A percentile compares a stretch with the other conserved stretches of the same genome.
Conservation (phyloP, 2,888 invertebrate species). For the Norana najaformis region DNA sequence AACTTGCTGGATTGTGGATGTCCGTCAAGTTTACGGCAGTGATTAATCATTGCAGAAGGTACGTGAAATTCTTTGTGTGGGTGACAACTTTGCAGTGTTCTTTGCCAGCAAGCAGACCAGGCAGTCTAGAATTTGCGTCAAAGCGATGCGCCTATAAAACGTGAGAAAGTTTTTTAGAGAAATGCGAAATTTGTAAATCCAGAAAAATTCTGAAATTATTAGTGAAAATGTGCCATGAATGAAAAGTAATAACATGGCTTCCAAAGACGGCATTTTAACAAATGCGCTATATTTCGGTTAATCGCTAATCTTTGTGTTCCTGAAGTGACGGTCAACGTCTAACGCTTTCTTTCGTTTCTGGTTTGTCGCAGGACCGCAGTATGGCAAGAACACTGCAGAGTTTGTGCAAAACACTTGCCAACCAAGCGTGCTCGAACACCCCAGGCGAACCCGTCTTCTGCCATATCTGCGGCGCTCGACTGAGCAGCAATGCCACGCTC, state of each 20-base stretch:
- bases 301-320: no score
- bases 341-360: not conserved
- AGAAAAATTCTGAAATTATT: no score
- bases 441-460: slow-evolving; percentile 22
- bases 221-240: no score
- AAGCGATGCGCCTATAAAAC: not conserved
- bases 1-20: no score
- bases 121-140: not conserved
- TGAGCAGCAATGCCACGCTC: slow-evolving; percentile 32
- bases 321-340: not conserved
- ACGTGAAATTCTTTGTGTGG: not conserved
- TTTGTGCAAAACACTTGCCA: not conserved
- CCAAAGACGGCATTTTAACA: no score
- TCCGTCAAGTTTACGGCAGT: not conserved
- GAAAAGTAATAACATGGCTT: no score
- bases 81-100: not conserved
- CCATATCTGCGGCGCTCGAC: slow-evolving; percentile 37
- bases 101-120: not conserved
- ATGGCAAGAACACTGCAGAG: slow-evolving; percentile 25
- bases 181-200: no score
- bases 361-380: not conserved
- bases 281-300: no score
- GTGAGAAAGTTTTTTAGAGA: not conserved
- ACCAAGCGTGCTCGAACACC: not conserved
- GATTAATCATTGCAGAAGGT: no score